Base-by-base conservation (phyloP, 2,797 vertebrate genomes). In the Halcyon smyrnensis region DNA sequence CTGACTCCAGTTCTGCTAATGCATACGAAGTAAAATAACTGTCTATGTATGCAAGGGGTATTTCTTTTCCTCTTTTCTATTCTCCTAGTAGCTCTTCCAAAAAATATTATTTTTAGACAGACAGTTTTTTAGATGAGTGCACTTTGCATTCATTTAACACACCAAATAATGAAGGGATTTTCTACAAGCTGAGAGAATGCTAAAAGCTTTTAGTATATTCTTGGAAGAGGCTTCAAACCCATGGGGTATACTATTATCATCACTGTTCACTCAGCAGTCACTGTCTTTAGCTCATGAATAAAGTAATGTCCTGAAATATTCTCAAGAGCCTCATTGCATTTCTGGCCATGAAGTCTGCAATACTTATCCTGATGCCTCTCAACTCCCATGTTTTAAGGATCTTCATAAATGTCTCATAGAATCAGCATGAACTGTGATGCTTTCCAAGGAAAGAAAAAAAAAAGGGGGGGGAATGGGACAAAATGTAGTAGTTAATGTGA, bases 41-140 rank as follows among this genome's bases (percentile, higher is more conserved):
- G 27, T 60, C 48, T 96, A 96, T 87, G 57, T 59, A 86, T 15
- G 27, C 32, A 54, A 54, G 7, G 14, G 28, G n/a, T 41, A 16
- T 21, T 20, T 25, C 80, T 74, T 67, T 65, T 18, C 16, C 27
- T 96, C 48, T 57, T 87, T 69, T 82, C 78, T 94, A 89, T 88
- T 97, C 77, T 85, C 50, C 54, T 50, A 84, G 89, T 51, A 94
- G 65, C 65, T 94, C 34, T 25, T 78, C 87, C 89, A 62, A 87
- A 87, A 94, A 86, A 75, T 85, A 90, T 89, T 95, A 93, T 89
- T 96, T 97, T 97, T 95, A 96, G 84, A 87, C 30, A 95, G 84
- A 65, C 28, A 95, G 51, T 30, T 89, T 93, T 95, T 94, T 84
- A 94, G 74, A 68, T 75, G 67, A 93, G 81, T 90, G 62, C 75